Base-by-base conservation (phyloP, 2,113 vertebrate species). In the Equus quagga region DNA sequence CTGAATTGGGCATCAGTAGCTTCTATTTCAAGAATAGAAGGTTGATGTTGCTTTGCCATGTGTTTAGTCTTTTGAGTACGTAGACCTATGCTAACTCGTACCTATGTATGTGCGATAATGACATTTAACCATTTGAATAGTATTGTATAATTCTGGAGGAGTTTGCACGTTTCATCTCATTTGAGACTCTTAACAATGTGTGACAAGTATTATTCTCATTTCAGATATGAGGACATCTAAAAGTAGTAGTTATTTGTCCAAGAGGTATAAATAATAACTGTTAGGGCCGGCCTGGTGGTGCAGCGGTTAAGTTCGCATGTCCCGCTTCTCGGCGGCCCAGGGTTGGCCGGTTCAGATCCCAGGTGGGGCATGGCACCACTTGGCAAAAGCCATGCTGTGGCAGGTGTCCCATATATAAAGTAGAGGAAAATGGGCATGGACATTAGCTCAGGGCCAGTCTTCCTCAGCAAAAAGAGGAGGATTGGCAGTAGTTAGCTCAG, bases 21-120 rank as follows among this genome's bases (percentile, higher is more conserved):
- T 84, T 94, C 84, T 92, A 1, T 92, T 96, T 90, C 80, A 92
- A 69, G 91, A 73, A 44, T 75, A 87, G 33, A 60, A 72, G 70
- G 86, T 44, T 87, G 79, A 58, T 49, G 12, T 33, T 83, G 70
- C 3, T 46, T 89, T 81, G 72, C 83, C 56, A 11, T 19, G 0
- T 92, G 31, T 44, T 23, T 96, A 0, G 56, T 89, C 58, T 33
- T 85, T 70, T 69, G 24, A 64, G 9, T 70, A 24, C 46, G 36
- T 11, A 81, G 33, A 23, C 18, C 24, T 44, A 1, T 28, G 14
- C 88, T 76, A 60, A 31, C 44, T 58, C 70, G 51, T 72, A n/a
- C 72, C 23, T 78, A 5, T 64, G n/a, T 51, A 41, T 87, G 10
- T 83, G 36, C 14, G 60, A 1, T 56, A 26, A 23, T 80, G 72